These are phyloP conservation scores for Vannuccia rotundouncinata DNA, from an alignment of 2,888 invertebrate species.

Conservation along the genomic window DNA sequence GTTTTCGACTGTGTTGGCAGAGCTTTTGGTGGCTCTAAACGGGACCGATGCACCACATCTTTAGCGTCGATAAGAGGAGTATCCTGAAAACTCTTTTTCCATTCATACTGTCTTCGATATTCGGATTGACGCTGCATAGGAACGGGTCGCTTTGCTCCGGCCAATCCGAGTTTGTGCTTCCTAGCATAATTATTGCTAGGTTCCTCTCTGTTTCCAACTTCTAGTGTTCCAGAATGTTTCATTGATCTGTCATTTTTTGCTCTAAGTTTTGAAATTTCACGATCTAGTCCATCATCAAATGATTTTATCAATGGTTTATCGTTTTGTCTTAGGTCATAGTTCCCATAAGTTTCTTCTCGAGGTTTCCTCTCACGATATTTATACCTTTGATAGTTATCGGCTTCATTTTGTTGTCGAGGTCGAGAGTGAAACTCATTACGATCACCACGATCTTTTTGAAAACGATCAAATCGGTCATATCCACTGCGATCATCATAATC, in stretches of 20 bases:
- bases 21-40: constrained; percentile 21
- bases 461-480: too few relatives aligned
- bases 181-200: background rate
- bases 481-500: too few relatives aligned
- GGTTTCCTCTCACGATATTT: too few relatives aligned
- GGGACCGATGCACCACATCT: constrained; percentile 29
- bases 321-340: too few relatives aligned
- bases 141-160: background rate
- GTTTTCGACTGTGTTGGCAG: background rate
- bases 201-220: background rate
- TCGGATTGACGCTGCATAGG: background rate
- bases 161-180: constrained; percentile 21
- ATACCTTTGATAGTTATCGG: too few relatives aligned
- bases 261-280: background rate
- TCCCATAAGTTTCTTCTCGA: too few relatives aligned
- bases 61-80: constrained; percentile 1
- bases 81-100: background rate
- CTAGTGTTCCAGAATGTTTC: too few relatives aligned
- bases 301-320: background rate
- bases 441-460: too few relatives aligned
- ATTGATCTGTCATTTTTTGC: too few relatives aligned
- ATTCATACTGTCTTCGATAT: constrained; percentile 24
- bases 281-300: background rate
- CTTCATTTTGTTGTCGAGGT: too few relatives aligned
- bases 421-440: too few relatives aligned